phyloP scores from a whole-genome alignment of 2,797 vertebrate species.

The Scolopax rusticola region DNA sequence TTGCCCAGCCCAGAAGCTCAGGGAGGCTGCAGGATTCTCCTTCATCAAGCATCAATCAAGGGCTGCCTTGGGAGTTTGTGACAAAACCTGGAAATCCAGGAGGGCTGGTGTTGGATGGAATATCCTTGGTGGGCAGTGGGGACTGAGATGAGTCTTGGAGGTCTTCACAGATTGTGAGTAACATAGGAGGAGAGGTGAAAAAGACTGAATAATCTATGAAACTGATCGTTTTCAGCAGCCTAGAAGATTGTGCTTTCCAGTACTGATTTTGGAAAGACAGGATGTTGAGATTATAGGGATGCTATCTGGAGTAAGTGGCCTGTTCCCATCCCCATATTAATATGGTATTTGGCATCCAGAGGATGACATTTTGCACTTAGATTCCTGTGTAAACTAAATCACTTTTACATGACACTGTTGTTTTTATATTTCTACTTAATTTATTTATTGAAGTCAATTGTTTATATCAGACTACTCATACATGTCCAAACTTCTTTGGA shows the following conservation, averaged over 20 bases:
- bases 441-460: slow-evolving; percentile 35
- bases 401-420: background rate
- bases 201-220: background rate
- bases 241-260: background rate
- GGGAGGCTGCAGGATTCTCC: background rate
- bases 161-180: background rate
- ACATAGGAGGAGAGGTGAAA: background rate
- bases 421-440: slow-evolving; percentile 33
- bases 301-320: background rate
- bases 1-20: background rate
- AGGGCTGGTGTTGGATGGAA: background rate
- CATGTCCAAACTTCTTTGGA: slow-evolving; percentile 32
- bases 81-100: background rate
- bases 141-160: background rate
- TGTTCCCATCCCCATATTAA: background rate
- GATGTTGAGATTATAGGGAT: background rate
- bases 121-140: background rate
- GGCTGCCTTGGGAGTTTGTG: background rate
- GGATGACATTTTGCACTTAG: background rate
- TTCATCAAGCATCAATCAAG: background rate
- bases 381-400: slow-evolving; percentile 23
- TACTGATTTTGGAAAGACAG: background rate
- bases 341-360: background rate
- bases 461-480: slow-evolving; percentile 1
- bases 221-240: background rate